phyloP scores from a whole-genome alignment of 1,140 invertebrate species.

The Leptonema lineaticorne region DNA sequence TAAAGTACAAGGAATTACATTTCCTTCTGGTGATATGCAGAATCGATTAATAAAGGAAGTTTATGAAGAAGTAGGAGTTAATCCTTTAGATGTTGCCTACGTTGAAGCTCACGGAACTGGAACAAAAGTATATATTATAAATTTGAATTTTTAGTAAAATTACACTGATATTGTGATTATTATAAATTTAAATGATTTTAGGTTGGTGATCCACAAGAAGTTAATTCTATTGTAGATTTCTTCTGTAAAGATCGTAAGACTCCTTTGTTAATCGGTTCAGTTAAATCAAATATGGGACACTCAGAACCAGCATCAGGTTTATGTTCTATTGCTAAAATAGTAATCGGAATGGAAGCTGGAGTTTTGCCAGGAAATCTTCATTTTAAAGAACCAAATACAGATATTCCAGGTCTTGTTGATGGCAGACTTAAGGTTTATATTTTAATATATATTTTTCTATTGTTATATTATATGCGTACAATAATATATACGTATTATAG shows the following conservation, averaged over 20 bases:
- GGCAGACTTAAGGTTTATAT: conserved; percentile 72
- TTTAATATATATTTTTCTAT: not conserved
- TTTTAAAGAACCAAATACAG: conserved; percentile 80
- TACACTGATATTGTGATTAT: not conserved
- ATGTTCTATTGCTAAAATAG: conserved; percentile 85
- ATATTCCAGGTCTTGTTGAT: conserved; percentile 84
- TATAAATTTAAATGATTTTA: conserved; percentile 26
- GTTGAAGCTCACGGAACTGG: conserved; percentile 97
- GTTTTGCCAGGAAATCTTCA: conserved; percentile 90
- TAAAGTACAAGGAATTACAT: conserved; percentile 90
- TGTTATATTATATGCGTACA: conserved; percentile 30
- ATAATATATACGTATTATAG: no score
- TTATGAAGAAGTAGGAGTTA: conserved; percentile 78
- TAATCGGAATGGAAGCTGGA: conserved; percentile 87
- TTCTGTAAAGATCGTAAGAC: conserved; percentile 82
- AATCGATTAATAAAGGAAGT: conserved; percentile 82
- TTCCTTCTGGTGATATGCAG: conserved; percentile 84
- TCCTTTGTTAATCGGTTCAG: conserved; percentile 89
- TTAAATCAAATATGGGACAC: conserved; percentile 98
- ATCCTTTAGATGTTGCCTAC: conserved; percentile 79
- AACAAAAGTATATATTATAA: conserved; percentile 72
- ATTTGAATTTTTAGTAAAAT: not conserved
- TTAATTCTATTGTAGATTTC: conserved; percentile 88
- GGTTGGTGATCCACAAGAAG: conserved; percentile 93
- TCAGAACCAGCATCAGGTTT: conserved; percentile 91